Evolutionary conservation across 1,140 invertebrate genomes (phyloP).

Genomic region (Formica exsecta): DNA sequence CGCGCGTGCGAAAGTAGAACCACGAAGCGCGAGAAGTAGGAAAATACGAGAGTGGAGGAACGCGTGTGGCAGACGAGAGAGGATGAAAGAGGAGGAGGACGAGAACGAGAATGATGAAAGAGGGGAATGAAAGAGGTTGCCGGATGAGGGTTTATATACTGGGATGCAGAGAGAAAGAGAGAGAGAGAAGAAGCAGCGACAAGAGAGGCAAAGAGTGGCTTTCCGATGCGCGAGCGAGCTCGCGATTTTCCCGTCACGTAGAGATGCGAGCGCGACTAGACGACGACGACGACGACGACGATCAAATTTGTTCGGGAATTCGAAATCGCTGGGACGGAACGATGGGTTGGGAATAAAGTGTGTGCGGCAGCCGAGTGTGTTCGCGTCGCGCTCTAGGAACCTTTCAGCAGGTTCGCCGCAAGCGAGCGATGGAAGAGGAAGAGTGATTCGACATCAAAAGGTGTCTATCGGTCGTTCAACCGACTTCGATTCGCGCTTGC

Average conservation of each 20-base stretch:
- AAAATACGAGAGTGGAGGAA: conserved; percentile 54
- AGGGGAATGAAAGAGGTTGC: not conserved
- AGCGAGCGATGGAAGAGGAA: conserved; percentile 43
- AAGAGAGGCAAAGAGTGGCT: conserved; percentile 3
- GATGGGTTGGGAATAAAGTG: conserved; percentile 64
- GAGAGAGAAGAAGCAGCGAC: not conserved
- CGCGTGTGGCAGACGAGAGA: conserved; percentile 19
- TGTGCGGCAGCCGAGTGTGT: conserved; percentile 46
- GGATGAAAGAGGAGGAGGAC: not conserved
- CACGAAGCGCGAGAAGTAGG: conserved; percentile 61
- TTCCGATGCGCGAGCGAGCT: conserved; percentile 47
- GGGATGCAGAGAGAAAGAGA: not conserved
- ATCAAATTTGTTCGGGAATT: conserved; percentile 61
- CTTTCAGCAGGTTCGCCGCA: conserved; percentile 53
- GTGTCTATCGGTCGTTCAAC: conserved; percentile 74
- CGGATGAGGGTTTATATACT: conserved; percentile 25
- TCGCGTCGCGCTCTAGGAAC: conserved; percentile 54
- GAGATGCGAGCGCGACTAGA: conserved; percentile 56
- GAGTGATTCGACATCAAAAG: conserved; percentile 75
- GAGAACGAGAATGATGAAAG: not conserved
- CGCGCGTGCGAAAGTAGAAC: conserved; percentile 48
- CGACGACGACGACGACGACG: conserved; percentile 47
- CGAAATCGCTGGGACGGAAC: conserved; percentile 59
- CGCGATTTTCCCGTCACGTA: conserved; percentile 61
- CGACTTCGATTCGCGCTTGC: conserved; percentile 57